Evolutionary conservation across 23 tunicate species (phyloP).

Genomic region (Styela plicata): DNA sequence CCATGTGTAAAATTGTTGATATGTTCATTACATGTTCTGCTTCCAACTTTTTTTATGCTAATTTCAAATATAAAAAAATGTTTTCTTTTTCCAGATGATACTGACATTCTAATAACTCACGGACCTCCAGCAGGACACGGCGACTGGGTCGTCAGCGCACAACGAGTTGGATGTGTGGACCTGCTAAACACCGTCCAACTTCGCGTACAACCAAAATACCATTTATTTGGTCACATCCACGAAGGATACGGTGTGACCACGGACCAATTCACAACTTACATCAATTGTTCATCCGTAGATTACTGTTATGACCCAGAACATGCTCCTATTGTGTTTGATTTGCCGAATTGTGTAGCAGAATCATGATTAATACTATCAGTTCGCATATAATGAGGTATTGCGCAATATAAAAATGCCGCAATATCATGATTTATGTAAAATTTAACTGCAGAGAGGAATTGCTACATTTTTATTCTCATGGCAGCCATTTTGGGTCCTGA

Average conservation of each 20-base stretch:
- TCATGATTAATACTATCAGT: too few relatives aligned
- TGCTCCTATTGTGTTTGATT: constrained; percentile 7
- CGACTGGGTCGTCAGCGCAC: constrained; percentile 13
- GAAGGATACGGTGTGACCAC: constrained; percentile 47
- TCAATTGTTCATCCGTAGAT: constrained; percentile 21
- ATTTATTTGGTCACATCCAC: constrained; percentile 84
- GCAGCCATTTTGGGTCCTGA: too few relatives aligned
- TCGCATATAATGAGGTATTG: too few relatives aligned
- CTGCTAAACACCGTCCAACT: constrained; percentile 78
- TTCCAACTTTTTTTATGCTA: too few relatives aligned
- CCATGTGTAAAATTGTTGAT: too few relatives aligned
- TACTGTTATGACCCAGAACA: constrained; percentile 4
- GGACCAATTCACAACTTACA: constrained; percentile 15
- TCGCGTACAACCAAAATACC: constrained; percentile 77
- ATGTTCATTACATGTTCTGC: too few relatives aligned
- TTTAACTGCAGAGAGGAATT: too few relatives aligned
- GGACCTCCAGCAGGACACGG: constrained; percentile 71
- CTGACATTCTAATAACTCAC: constrained; percentile 80
- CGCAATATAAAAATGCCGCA: too few relatives aligned
- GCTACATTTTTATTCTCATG: too few relatives aligned
- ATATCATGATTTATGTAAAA: too few relatives aligned
- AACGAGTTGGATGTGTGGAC: constrained; percentile 74
- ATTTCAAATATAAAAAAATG: too few relatives aligned
- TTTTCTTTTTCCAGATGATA: constrained; percentile 36
- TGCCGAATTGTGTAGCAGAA: too few relatives aligned